Evolutionary conservation across 1,140 invertebrate species (phyloP).

Genomic region (Ephestia elutella): DNA sequence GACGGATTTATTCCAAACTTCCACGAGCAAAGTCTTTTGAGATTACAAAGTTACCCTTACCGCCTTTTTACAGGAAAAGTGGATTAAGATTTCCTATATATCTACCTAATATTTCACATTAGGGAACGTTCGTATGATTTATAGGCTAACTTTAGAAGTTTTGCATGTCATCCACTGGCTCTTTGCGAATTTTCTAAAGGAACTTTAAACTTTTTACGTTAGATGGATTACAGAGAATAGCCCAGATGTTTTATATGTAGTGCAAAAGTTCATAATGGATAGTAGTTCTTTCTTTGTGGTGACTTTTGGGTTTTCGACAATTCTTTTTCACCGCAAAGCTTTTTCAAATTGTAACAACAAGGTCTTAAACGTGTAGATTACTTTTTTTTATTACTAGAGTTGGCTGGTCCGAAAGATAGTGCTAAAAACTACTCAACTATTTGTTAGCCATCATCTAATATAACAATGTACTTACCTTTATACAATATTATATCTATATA

Average conservation of each 20-base stretch:
- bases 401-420: too few relatives aligned
- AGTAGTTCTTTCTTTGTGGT: background rate
- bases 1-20: constrained; percentile 37
- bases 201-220: constrained; percentile 65
- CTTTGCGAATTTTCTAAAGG: constrained; percentile 54
- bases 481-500: too few relatives aligned
- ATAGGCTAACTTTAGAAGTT: constrained; percentile 62
- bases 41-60: constrained; percentile 52
- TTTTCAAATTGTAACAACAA: background rate
- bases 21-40: constrained; percentile 45
- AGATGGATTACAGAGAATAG: constrained; percentile 37
- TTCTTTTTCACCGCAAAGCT: background rate
- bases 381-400: too few relatives aligned
- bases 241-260: constrained; percentile 3
- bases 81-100: constrained; percentile 61
- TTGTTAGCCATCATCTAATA: too few relatives aligned
- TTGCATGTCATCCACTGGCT: constrained; percentile 62
- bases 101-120: constrained; percentile 61
- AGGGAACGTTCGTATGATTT: constrained; percentile 61
- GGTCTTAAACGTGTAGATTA: too few relatives aligned
- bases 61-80: constrained; percentile 58
- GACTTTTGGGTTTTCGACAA: background rate
- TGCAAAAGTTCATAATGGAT: constrained; percentile 3
- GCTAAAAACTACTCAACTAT: too few relatives aligned
- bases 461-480: too few relatives aligned